Conservation (phyloP, 2,888 invertebrate species). For the Andrena minutula region DNA sequence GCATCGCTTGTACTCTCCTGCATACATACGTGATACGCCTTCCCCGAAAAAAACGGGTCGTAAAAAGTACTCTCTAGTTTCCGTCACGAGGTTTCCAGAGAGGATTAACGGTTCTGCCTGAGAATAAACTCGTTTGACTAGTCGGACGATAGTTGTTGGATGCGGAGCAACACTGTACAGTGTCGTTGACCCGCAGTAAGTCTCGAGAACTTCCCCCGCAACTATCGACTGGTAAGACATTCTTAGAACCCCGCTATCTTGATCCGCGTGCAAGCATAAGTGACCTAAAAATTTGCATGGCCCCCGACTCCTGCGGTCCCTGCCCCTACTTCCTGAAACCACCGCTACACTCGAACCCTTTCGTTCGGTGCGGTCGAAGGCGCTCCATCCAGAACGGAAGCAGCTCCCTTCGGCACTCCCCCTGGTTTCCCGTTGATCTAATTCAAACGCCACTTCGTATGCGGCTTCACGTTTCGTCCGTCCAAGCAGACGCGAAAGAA, state of each 20-base stretch:
- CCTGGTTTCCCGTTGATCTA: neutral
- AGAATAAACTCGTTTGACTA: neutral
- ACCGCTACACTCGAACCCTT: no score
- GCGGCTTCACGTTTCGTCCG: neutral
- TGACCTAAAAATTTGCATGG: neutral
- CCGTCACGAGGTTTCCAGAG: neutral
- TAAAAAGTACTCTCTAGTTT: neutral
- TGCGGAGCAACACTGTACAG: neutral
- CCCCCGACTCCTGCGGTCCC: neutral
- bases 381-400: neutral
- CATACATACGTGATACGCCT: neutral
- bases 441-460: conserved; percentile 10
- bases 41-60: neutral
- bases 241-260: neutral
- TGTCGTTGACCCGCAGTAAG: neutral
- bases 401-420: neutral
- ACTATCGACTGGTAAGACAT: neutral
- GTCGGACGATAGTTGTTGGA: neutral
- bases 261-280: neutral
- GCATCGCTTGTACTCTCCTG: neutral
- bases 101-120: neutral
- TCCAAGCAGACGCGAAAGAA: conserved; percentile 41
- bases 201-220: neutral
- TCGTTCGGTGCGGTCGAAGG: neutral
- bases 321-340: neutral